Conservation (phyloP, 2,888 invertebrate genomes). For the Dynastes tityus region DNA sequence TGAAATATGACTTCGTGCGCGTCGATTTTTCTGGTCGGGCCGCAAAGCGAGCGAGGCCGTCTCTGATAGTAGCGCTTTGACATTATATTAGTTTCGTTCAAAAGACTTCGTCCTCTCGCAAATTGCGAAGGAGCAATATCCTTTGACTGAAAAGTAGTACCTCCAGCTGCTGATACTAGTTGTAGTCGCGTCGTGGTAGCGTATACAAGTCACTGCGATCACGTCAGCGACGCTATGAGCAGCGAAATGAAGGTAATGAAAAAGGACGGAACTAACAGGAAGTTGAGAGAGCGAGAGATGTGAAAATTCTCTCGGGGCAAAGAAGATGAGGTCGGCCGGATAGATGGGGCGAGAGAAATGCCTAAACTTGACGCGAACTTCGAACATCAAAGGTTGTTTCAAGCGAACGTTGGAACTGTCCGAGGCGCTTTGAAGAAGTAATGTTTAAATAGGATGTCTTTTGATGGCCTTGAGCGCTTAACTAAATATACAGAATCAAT, state of each 20-base stretch:
- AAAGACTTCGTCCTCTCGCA: slow-evolving; percentile 37
- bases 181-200: not conserved
- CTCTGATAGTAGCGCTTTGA: slow-evolving; percentile 25
- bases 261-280: slow-evolving; percentile 5
- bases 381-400: slow-evolving; percentile 30
- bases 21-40: not conserved
- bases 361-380: slow-evolving; percentile 22
- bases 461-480: slow-evolving; percentile 3
- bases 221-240: not conserved
- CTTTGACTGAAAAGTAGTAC: slow-evolving; percentile 36
- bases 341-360: slow-evolving; percentile 35
- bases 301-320: slow-evolving; percentile 14
- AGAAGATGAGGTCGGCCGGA: slow-evolving; percentile 15
- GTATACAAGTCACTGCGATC: not conserved
- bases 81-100: slow-evolving; percentile 45
- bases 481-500: not conserved
- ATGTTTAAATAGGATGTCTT: slow-evolving; percentile 37
- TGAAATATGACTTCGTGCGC: slow-evolving; percentile 34
- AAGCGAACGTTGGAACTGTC: slow-evolving; percentile 21
- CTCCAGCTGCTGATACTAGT: slow-evolving; percentile 5
- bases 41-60: slow-evolving; percentile 16
- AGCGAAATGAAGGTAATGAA: no score
- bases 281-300: slow-evolving; percentile 6
- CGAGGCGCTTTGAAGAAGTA: slow-evolving; percentile 27
- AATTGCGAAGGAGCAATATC: slow-evolving; percentile 47